Base-by-base conservation (phyloP, 2,888 invertebrate species). In the Scrobipalpa costella region DNA sequence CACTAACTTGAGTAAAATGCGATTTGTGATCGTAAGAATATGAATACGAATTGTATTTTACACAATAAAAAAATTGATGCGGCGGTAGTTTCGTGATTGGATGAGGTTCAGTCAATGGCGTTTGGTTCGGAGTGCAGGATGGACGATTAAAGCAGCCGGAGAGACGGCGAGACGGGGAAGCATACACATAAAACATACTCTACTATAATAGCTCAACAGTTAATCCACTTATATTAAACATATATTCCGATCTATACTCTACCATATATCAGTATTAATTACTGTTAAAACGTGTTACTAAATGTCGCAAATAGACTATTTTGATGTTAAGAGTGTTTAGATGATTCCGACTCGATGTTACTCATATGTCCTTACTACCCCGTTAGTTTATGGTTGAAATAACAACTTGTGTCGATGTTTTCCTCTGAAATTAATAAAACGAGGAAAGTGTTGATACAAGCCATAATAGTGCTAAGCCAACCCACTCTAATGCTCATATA, bases 141-240 rank as follows among this genome's bases (percentile, higher is more conserved):
- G 79, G 84, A 89, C 90, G 90, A 86, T 80, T 82, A 76, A 82
- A n/a, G n/a, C n/a, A n/a, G n/a, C n/a, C n/a, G n/a, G n/a, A 83
- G 85, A 83, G 86, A 82, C 80, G 78, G 84, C 83, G 74, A 78
- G 88, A 89, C 89, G 89, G 85, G 90, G 90, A 90, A 90, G 89
- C 89, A 86, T 79, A 69, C 72, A 75, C 70, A 62, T 64, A 72
- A 62, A 64, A 72, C 76, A 80, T 76, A 80, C 76, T 73, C 69
- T 74, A 68, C 74, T 76, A 77, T 21, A 27, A 74, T 74, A 79
- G 74, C 75, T 76, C 76, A 77, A 72, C 73, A 77, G 78, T 74
- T 81, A 79, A 73, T 75, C 79, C 73, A 73, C 63, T 76, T n/a
- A n/a, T n/a, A n/a, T n/a, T n/a, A n/a, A 79, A 69, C 71, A 75